These are phyloP conservation scores for Callorhinus ursinus DNA, from an alignment of 2,113 vertebrate genomes.

Conservation along the genomic window DNA sequence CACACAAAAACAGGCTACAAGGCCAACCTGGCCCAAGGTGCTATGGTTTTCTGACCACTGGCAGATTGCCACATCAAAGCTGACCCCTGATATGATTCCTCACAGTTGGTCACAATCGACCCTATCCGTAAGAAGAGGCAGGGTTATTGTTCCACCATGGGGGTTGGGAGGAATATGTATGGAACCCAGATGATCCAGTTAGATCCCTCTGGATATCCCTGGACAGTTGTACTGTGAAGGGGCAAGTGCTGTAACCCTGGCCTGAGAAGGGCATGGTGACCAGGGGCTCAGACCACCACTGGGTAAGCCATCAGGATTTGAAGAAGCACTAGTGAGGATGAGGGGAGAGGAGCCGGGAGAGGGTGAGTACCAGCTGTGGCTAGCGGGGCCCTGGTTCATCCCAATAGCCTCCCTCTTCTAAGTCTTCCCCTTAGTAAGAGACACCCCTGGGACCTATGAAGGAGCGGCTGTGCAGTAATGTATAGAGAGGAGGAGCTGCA, in stretches of 20 bases:
- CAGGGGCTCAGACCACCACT: not conserved
- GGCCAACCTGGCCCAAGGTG: not conserved
- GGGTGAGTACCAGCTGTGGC: not conserved
- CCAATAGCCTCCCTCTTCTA: not conserved
- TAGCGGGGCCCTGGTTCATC: not conserved
- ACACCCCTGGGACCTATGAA: not conserved
- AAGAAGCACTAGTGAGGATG: not conserved
- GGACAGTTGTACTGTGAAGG: not conserved
- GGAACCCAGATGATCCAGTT: not conserved
- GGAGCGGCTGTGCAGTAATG: not conserved
- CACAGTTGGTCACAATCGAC: not conserved
- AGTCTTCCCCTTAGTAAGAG: not conserved
- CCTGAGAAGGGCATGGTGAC: not conserved
- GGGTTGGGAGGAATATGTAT: not conserved
- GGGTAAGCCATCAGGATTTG: not conserved
- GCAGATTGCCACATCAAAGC: not conserved
- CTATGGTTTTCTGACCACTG: not conserved
- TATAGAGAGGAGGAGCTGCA: not conserved
- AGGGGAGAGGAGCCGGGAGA: not conserved
- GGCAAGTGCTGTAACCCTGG: not conserved
- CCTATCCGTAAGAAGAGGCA: not conserved
- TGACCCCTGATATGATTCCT: not conserved
- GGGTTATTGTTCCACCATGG: not conserved
- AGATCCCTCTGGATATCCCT: not conserved
- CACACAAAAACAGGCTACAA: not conserved